A percentile compares a stretch with the other conserved stretches of the same genome.
Evolutionary conservation across 2,797 vertebrate species (phyloP).

Genomic region (Labroides dimidiatus): DNA sequence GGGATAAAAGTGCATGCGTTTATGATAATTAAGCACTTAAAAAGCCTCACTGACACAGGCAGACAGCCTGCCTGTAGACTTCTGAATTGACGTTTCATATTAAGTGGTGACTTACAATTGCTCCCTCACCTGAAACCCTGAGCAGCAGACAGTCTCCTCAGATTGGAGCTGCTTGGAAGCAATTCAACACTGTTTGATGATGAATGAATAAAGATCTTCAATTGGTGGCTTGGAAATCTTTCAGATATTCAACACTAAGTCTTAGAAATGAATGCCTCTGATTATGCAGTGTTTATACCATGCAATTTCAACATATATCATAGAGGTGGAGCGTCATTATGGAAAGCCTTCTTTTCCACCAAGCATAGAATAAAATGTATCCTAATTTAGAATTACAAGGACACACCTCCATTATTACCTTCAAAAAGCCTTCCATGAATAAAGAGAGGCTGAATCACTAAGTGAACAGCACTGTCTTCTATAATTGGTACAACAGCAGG

Average conservation of each 20-base stretch:
- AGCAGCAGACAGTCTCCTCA: conserved; percentile 23
- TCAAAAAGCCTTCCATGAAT: background rate
- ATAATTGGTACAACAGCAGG: background rate
- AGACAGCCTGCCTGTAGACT: conserved; percentile 36
- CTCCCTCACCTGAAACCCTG: conserved; percentile 29
- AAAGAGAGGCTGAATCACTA: background rate
- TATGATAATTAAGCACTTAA: conserved; percentile 57
- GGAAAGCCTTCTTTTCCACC: conserved; percentile 4
- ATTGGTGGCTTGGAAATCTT: conserved; percentile 1
- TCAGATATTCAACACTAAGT: background rate
- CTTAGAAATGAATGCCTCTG: background rate
- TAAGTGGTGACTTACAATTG: conserved; percentile 48
- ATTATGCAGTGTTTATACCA: background rate
- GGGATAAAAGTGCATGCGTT: conserved; percentile 39
- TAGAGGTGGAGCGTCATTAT: background rate
- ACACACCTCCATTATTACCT: conserved; percentile 12
- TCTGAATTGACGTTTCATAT: conserved; percentile 38
- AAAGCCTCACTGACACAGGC: conserved; percentile 57
- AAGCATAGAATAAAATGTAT: background rate
- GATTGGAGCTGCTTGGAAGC: conserved; percentile 9
- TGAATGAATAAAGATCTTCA: conserved; percentile 11
- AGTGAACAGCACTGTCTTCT: background rate
- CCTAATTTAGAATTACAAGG: conserved; percentile 3
- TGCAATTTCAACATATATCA: background rate
- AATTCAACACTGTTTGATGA: conserved; percentile 23